Percentiles rank a stretch among this genome's conserved stretches.
Conservation (phyloP, 2,113 vertebrate genomes). For the Cephalopholis sonnerati region DNA sequence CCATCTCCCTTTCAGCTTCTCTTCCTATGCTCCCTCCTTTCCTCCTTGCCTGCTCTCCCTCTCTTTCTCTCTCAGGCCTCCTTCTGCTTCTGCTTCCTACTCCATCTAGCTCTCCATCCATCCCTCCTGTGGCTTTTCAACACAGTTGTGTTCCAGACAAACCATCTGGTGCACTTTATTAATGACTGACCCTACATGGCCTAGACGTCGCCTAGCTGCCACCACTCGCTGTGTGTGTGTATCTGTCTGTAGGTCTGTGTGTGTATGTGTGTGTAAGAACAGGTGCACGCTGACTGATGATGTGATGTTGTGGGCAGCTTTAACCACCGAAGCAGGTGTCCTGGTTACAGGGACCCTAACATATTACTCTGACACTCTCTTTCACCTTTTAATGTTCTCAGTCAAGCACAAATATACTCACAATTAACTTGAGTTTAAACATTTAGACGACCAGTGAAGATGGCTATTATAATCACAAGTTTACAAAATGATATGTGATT, state of each 20-base stretch:
- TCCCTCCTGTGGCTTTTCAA: constrained; percentile 78
- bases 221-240: constrained; percentile 57
- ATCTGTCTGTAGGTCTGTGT: constrained; percentile 9
- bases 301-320: constrained; percentile 60
- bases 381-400: constrained; percentile 15
- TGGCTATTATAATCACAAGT: neutral
- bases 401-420: constrained; percentile 8
- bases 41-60: constrained; percentile 1
- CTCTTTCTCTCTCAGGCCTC: constrained; percentile 27
- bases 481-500: neutral
- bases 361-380: constrained; percentile 26
- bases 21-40: neutral
- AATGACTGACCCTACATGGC: constrained; percentile 82
- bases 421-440: neutral
- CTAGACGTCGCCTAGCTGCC: constrained; percentile 69
- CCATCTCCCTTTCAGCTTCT: constrained; percentile 8
- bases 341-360: constrained; percentile 27
- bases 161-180: constrained; percentile 85
- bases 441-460: neutral
- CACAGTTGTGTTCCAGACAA: constrained; percentile 82
- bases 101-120: constrained; percentile 61
- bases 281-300: constrained; percentile 78
- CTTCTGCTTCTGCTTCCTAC: constrained; percentile 42
- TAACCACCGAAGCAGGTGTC: constrained; percentile 69
- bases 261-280: constrained; percentile 55